Evolutionary conservation across 2,113 vertebrate genomes (phyloP).

Genomic region (Heterochromis multidens): DNA sequence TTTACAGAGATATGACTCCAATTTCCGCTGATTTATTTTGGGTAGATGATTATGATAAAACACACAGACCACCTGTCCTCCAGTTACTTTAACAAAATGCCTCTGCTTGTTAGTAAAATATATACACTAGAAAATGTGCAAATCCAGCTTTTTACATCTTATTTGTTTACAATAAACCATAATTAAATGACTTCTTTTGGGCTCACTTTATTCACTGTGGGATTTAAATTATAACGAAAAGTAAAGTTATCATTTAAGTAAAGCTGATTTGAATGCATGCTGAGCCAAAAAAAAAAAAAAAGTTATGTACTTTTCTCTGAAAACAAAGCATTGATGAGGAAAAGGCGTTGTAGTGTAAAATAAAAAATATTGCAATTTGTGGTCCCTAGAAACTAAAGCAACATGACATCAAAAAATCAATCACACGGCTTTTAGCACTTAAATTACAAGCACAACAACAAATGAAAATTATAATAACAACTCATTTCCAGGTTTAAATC

Average conservation of each 20-base stretch:
- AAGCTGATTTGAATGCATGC: neutral
- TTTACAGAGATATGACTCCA: neutral
- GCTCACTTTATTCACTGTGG: neutral
- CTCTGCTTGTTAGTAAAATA: neutral
- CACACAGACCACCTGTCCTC: neutral
- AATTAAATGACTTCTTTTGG: neutral
- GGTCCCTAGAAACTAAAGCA: neutral
- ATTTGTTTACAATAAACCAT: neutral
- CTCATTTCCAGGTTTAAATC: neutral
- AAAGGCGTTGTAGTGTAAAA: neutral
- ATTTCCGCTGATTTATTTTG: constrained; percentile 5
- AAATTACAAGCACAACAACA: neutral
- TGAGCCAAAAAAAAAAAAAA: neutral
- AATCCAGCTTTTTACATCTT: constrained; percentile 4
- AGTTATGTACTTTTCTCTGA: neutral
- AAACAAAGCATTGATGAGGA: neutral
- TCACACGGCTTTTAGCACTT: neutral
- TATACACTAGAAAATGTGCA: neutral
- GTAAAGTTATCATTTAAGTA: neutral
- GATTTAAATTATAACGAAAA: neutral
- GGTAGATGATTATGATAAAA: neutral
- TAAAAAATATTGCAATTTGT: neutral
- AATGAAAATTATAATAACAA: neutral
- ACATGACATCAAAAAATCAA: neutral
- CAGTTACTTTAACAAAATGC: neutral